phyloP scores from a whole-genome alignment of 2,888 invertebrate species.

The Drosophila koepferae region DNA sequence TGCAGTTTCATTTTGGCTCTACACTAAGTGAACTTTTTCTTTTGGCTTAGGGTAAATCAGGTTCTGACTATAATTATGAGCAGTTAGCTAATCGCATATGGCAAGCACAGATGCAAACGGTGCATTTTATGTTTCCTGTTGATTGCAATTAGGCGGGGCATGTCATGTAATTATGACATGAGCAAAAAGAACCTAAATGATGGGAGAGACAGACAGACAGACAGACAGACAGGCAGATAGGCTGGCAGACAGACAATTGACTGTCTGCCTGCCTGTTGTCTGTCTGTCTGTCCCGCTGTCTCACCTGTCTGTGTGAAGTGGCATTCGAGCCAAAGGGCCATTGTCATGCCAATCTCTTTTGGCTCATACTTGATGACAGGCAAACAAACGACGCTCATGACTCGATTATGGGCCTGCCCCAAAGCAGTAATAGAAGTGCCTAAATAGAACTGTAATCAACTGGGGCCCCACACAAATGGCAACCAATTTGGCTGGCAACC shows the following conservation, averaged over 20 bases:
- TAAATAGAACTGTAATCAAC: slow-evolving; percentile 37
- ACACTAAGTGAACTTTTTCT: slow-evolving; percentile 14
- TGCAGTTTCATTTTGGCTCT: background rate
- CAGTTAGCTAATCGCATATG: slow-evolving; percentile 30
- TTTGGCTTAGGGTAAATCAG: slow-evolving; percentile 7
- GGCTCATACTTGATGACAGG: slow-evolving; percentile 25
- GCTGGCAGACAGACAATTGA: slow-evolving; percentile 8
- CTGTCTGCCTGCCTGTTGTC: slow-evolving; percentile 3
- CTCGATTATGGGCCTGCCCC: slow-evolving; percentile 37
- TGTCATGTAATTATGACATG: slow-evolving; percentile 66
- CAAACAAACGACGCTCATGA: slow-evolving; percentile 23
- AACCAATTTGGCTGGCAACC: slow-evolving; percentile 38
- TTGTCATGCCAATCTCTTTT: slow-evolving; percentile 39
- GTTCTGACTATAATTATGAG: slow-evolving; percentile 49
- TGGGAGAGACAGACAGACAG: slow-evolving; percentile 13
- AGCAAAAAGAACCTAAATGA: slow-evolving; percentile 55
- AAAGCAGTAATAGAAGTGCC: background rate
- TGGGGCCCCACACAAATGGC: slow-evolving; percentile 29
- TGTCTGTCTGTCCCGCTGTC: slow-evolving; percentile 13
- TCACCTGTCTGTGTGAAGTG: slow-evolving; percentile 35
- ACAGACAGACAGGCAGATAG: background rate
- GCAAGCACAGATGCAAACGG: slow-evolving; percentile 44
- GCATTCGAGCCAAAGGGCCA: slow-evolving; percentile 42
- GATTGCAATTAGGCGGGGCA: slow-evolving; percentile 62
- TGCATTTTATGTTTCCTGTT: slow-evolving; percentile 59